Evolutionary conservation across 1,140 invertebrate species (phyloP), one percentile per base, ranked within the genome.

Genomic region (Drosophila aff.): DNA sequence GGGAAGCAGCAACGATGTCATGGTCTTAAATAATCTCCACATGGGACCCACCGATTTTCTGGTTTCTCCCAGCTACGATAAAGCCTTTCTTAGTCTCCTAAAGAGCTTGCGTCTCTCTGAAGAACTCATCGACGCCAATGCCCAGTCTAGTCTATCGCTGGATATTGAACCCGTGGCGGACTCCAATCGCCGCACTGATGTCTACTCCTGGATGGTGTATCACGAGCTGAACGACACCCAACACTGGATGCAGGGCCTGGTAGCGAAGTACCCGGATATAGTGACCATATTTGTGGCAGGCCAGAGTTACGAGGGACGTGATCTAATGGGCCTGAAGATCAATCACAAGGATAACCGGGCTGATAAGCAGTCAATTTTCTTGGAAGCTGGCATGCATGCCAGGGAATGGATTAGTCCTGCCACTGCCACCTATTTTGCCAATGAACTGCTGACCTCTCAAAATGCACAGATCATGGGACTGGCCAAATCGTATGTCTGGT

Each of bases 361-460:
- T 0, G 91, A 89, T 0, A 86, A 76, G 18, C 86, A 77, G 4
- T 84, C 94, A 0, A 94, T 95, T 40, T 92, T 95, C 2, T 83
- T 95, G 23, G 94, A 95, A 60, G 94, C 93, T 44, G 94, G 93
- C n/a, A 96, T 96, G 75, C 96, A 96, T 79, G 95, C 96, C 28
- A 79, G 96, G 46, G 96, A 97, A 93, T 97, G 97, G 97, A 95
- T 97, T 10, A 93, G 95, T 16, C 95, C 96, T 3, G 96, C 96
- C 0, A 95, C 95, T 0, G 93, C 95, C 0, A 95, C 96, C 2
- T 97, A 95, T 75, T 93, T 97, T 3, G 82, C 95, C 3, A 94
- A 96, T 65, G 93, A 96, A 75, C 82, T 96, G 6, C 83, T 97
- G 2, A 94, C 93, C 16, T 95, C 93, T 31, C 58, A 86, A 0